Evolutionary conservation across 30 jellyfish, hydroid and myxozoan genomes (phyloP).

Genomic region (Turritopsis rubra): DNA sequence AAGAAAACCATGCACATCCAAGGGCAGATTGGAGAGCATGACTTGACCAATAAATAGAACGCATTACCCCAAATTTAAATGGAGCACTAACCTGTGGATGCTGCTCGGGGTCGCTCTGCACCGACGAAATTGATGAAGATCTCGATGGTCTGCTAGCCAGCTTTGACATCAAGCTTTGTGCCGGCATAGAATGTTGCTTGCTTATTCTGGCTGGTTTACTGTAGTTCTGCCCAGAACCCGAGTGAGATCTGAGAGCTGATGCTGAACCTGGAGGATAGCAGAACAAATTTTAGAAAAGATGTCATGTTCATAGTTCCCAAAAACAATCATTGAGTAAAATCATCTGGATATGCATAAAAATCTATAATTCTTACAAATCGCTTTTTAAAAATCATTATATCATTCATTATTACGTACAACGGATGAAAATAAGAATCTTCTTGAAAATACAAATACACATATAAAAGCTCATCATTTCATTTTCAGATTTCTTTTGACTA

Average conservation of each 20-base stretch:
- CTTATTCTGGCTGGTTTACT: not conserved
- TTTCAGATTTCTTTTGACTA: no score
- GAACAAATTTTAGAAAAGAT: not conserved
- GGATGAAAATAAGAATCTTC: not conserved
- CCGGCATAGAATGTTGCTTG: constrained; percentile 1
- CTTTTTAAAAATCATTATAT: no score
- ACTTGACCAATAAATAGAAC: no score
- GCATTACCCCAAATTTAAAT: no score
- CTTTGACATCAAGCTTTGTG: not conserved
- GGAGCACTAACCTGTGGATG: constrained; percentile 4
- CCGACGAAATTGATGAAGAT: constrained; percentile 8
- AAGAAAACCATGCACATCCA: no score
- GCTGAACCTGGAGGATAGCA: not conserved
- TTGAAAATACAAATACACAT: not conserved
- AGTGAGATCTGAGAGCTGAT: constrained; percentile 6
- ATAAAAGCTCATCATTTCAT: not conserved
- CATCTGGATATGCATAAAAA: no score
- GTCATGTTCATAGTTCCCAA: not conserved
- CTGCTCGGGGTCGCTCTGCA: not conserved
- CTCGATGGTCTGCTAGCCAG: not conserved
- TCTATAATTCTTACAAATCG: no score
- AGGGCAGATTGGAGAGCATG: no score
- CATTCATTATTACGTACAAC: no score
- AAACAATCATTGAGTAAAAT: no score
- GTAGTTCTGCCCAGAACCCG: not conserved